Base-by-base conservation (phyloP, 35 echinoderm and acorn worm genomes). In the Heliocidaris erythrogramma region DNA sequence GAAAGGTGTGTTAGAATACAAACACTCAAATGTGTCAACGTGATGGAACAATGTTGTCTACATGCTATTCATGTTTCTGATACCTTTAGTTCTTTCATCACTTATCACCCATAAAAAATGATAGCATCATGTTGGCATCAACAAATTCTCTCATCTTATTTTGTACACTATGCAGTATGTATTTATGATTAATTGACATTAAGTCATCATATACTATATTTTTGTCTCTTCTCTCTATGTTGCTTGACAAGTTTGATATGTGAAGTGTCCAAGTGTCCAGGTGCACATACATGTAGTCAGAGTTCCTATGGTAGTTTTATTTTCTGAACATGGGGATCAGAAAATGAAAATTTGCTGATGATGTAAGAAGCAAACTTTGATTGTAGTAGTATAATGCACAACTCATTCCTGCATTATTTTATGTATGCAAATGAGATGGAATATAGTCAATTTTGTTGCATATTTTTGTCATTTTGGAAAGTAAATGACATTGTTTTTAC, bases 71-170 rank as follows among this genome's bases (percentile, higher is more conserved):
- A 92, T 92, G 48, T 52, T 92, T 89, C 31, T 35, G 50, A 59
- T 92, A 92, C 91, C 91, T 92, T 92, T 92, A 92, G 91, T 92
- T 92, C 91, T 92, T 92, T 92, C 91, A 92, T 59, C 59, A 59
- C 16, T n/a, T 91, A 32, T 91, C 48, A 6, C 89, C 48, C 48
- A 32, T 42, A n/a, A 89, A 89, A 89, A 32, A 13, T n/a, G 42
- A 48, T 32, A 42, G 47, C 47, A 48, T 89, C 31, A 17, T 48
- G 31, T 18, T 42, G 30, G 87, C 47, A 89, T 89, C 47, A 48
- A 13, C 47, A 89, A 24, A 13, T 17, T 42, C 47, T 89, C 30
- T 89, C 87, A 89, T 32, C 47, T 92, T 52, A 59, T 92, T 30
- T 92, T 30, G 29, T 52, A 30, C 29, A 59, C 47, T 59, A 92